Evolutionary conservation across 1,140 invertebrate species (phyloP), one percentile per base, ranked within the genome.

Genomic region (Chironomus striatipennis): DNA sequence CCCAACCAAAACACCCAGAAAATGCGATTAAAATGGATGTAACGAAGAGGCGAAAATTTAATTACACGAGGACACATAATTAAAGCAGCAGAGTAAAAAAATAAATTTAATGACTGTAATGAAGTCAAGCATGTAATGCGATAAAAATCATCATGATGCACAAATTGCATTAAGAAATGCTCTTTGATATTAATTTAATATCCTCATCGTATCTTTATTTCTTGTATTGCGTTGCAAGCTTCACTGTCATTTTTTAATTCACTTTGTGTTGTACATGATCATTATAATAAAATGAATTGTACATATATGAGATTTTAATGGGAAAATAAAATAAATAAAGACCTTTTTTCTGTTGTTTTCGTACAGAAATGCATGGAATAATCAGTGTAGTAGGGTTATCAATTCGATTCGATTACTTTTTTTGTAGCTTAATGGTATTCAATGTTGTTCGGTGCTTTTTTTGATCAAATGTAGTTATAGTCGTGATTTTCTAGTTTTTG

Each of bases 71-170:
- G 65, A 70, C 65, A 70, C 6, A 20, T 70, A 57, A 57, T 57
- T 4, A 57, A 57, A 57, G 24, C 24, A 34, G 47, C 0, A 57
- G 12, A 57, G 47, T n/a, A 15, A 75, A 72, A 65, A 76, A 76
- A n/a, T 21, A 65, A 24, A 47, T 74, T 42, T 20, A 64, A 70
- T 76, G 65, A 65, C 42, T 34, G 42, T 75, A 70, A 70, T 70
- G 65, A 70, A 70, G 20, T 9, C 65, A 70, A 57, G 47, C 65
- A 70, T 70, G 65, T 17, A 70, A 20, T 70, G 17, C 65, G 65
- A 70, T 70, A 70, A 70, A 70, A 70, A 70, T 70, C 65, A 70
- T 70, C 65, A 70, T 17, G 65, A 70, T 17, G 24, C 64, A 67
- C 64, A 70, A 70, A 70, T 70, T 20, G 65, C 65, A 70, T 20